phyloP scores from a whole-genome alignment of 2,113 vertebrate species.

The Formicarius rufipectus region DNA sequence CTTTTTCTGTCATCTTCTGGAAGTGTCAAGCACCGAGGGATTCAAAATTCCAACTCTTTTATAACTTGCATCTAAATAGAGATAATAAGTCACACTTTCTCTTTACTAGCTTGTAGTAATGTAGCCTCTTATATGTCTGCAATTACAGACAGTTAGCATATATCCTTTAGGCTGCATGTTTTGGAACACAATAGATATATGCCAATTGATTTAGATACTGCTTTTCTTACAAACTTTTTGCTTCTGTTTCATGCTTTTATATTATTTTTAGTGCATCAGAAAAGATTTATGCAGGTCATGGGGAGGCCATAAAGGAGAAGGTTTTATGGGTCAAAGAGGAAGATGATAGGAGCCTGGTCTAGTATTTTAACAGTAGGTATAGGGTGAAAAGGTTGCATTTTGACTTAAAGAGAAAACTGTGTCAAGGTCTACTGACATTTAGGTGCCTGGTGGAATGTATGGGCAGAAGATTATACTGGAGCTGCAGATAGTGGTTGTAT shows the following conservation, averaged over 20 bases:
- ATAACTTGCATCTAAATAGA: slow-evolving; percentile 5
- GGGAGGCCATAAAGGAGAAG: neutral
- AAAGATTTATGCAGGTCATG: neutral
- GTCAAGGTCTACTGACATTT: neutral
- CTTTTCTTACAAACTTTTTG: neutral
- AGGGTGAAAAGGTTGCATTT: neutral
- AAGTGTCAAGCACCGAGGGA: neutral
- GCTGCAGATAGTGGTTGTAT: neutral
- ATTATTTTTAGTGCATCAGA: neutral
- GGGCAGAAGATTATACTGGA: neutral
- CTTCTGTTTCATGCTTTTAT: slow-evolving; percentile 5
- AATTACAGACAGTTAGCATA: slow-evolving; percentile 1
- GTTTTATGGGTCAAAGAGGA: neutral
- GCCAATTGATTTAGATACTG: neutral
- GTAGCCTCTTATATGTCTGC: neutral
- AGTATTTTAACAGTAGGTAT: neutral
- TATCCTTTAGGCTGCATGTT: neutral
- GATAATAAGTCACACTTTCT: neutral
- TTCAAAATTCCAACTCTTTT: neutral
- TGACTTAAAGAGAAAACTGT: neutral
- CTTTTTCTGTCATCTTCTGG: neutral
- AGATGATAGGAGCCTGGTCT: neutral
- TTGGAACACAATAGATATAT: neutral
- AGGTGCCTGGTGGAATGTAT: neutral
- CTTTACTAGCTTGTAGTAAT: neutral